phyloP scores from a whole-genome alignment of 2,888 invertebrate species.

The Leucania comma region DNA sequence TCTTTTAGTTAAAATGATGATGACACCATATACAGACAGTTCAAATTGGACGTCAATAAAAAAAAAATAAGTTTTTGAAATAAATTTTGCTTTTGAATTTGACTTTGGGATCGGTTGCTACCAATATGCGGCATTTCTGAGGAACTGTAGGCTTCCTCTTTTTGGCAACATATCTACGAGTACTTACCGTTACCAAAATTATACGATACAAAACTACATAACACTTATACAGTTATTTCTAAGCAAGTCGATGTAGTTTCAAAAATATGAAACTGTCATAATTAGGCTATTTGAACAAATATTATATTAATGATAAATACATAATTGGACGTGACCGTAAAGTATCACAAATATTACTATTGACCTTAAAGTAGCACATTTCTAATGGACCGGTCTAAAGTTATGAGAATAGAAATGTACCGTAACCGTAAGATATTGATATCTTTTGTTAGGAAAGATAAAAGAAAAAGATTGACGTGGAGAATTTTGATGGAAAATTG shows the following conservation, averaged over 20 bases:
- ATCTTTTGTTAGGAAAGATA: conserved; percentile 51
- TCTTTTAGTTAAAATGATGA: no score
- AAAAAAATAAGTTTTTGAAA: no score
- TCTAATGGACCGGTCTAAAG: conserved; percentile 18
- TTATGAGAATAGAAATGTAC: conserved; percentile 37
- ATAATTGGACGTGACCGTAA: conserved; percentile 32
- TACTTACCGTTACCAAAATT: not conserved
- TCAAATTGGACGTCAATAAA: no score
- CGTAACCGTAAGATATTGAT: conserved; percentile 39
- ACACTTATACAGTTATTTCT: not conserved
- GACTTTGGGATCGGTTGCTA: no score
- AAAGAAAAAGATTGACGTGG: conserved; percentile 34
- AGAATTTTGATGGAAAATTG: not conserved
- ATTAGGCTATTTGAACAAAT: not conserved
- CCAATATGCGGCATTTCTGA: no score
- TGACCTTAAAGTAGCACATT: conserved; percentile 48
- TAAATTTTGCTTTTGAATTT: no score
- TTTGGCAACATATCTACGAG: no score
- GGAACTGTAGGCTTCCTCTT: no score
- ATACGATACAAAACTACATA: not conserved
- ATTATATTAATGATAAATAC: conserved; percentile 16
- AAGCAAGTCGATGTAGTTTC: not conserved
- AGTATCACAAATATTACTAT: conserved; percentile 44
- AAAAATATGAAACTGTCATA: not conserved
- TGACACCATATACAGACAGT: no score